Conservation (phyloP, 1,140 invertebrate species). For the Drosophila repleta region DNA sequence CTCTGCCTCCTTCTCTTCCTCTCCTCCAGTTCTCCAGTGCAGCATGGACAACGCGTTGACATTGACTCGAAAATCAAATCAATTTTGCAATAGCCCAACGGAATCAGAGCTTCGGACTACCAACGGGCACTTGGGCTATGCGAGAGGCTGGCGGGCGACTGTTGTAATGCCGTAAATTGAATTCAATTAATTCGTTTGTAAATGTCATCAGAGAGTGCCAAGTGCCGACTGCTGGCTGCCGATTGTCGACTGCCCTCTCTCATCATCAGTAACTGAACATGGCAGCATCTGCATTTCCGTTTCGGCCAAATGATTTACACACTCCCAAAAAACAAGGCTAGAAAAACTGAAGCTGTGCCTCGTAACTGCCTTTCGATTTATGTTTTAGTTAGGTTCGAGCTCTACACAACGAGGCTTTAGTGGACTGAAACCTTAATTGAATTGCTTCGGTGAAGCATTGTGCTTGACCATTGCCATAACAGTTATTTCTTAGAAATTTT, state of each 20-base stretch:
- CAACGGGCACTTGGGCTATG: not conserved
- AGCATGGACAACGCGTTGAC: slow-evolving; percentile 31
- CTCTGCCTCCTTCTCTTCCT: not conserved
- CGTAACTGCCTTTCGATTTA: slow-evolving; percentile 16
- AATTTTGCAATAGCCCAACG: slow-evolving; percentile 38
- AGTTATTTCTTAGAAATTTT: no score
- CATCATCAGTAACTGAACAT: not conserved
- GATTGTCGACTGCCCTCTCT: no score
- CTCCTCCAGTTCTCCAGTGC: not conserved
- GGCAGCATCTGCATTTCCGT: slow-evolving; percentile 3
- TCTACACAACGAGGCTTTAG: not conserved
- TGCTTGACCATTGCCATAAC: not conserved
- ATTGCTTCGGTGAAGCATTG: not conserved
- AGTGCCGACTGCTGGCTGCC: not conserved
- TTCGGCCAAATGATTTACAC: slow-evolving; percentile 4
- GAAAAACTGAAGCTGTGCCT: not conserved
- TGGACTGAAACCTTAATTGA: not conserved
- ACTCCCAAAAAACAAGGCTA: slow-evolving; percentile 2
- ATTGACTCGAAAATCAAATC: slow-evolving; percentile 63
- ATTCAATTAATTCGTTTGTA: slow-evolving; percentile 71
- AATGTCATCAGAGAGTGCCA: slow-evolving; percentile 48
- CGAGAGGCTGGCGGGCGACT: slow-evolving; percentile 1
- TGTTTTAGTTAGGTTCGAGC: not conserved
- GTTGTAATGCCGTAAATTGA: slow-evolving; percentile 56
- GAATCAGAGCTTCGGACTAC: not conserved